phyloP scores from a whole-genome alignment of 2,888 invertebrate species.

The Drosophila siamana region DNA sequence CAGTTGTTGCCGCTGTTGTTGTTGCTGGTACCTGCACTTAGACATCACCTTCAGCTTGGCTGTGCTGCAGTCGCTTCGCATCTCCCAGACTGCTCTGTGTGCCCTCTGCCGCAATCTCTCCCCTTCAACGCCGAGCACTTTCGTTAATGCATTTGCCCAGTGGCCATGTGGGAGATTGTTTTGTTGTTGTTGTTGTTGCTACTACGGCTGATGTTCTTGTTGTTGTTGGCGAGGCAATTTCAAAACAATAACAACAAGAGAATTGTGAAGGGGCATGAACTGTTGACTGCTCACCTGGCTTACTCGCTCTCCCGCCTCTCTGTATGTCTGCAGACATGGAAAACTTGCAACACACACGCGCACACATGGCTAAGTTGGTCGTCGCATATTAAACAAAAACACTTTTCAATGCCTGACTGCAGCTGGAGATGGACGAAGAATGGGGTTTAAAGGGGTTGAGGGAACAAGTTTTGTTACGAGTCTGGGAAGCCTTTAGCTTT shows the following conservation, averaged over 20 bases:
- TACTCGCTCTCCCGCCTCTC: background rate
- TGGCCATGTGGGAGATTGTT: slow-evolving; percentile 78
- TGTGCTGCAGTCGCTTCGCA: background rate
- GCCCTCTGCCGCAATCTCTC: too few relatives aligned
- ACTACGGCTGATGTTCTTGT: slow-evolving; percentile 27
- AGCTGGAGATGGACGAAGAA: background rate
- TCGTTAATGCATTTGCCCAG: slow-evolving; percentile 80
- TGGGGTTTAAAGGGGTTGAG: slow-evolving; percentile 5
- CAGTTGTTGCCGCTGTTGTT: slow-evolving; percentile 7
- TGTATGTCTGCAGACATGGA: slow-evolving; percentile 11
- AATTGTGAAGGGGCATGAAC: slow-evolving; percentile 44
- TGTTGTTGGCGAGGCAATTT: slow-evolving; percentile 65
- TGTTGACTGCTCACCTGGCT: slow-evolving; percentile 67
- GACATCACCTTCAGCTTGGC: slow-evolving; percentile 34
- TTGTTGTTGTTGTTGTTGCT: slow-evolving; percentile 41
- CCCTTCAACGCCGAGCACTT: slow-evolving; percentile 61
- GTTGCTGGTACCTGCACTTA: slow-evolving; percentile 43
- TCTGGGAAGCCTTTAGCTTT: slow-evolving; percentile 29
- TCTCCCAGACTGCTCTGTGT: background rate
- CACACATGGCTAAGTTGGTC: slow-evolving; percentile 16
- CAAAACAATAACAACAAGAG: slow-evolving; percentile 67
- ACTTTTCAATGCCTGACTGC: slow-evolving; percentile 45
- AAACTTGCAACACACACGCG: slow-evolving; percentile 17
- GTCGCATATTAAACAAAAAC: slow-evolving; percentile 53
- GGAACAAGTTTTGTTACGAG: slow-evolving; percentile 3